Conservation (phyloP, 2,797 vertebrate species). For the Spinus pinus region DNA sequence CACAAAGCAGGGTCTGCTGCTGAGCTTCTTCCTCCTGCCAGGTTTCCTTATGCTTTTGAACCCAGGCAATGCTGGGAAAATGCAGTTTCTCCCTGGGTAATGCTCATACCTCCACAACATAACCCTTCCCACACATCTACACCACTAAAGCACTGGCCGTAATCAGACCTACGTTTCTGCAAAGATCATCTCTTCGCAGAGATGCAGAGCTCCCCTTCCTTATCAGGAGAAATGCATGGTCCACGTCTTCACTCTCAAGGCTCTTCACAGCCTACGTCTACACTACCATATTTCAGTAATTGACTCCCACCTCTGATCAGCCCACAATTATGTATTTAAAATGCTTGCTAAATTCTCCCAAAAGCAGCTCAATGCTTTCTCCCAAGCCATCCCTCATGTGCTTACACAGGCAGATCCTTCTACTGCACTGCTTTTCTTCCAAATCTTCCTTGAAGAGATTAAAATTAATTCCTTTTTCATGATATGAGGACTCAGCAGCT, state of each 20-base stretch:
- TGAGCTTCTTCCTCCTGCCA: background rate
- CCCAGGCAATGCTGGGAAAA: background rate
- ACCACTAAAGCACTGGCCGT: background rate
- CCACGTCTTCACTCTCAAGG: background rate
- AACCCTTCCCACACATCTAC: background rate
- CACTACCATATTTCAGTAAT: background rate
- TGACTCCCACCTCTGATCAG: background rate
- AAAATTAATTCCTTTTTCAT: background rate
- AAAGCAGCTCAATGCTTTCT: background rate
- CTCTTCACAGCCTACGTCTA: background rate
- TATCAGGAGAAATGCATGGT: background rate
- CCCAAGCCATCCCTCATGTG: background rate
- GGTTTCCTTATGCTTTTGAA: background rate
- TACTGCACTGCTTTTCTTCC: background rate
- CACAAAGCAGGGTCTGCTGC: background rate
- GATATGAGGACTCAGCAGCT: background rate
- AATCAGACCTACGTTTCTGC: background rate
- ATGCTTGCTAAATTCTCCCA: background rate
- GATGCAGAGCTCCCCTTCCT: background rate
- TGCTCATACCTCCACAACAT: rapidly evolving
- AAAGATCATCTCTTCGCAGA: background rate
- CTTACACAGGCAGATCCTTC: background rate
- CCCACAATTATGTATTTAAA: background rate
- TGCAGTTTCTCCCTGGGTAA: background rate
- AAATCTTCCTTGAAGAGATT: background rate